phyloP scores from a whole-genome alignment of 2,888 invertebrate species.

The Cheiracanthium punctorium region DNA sequence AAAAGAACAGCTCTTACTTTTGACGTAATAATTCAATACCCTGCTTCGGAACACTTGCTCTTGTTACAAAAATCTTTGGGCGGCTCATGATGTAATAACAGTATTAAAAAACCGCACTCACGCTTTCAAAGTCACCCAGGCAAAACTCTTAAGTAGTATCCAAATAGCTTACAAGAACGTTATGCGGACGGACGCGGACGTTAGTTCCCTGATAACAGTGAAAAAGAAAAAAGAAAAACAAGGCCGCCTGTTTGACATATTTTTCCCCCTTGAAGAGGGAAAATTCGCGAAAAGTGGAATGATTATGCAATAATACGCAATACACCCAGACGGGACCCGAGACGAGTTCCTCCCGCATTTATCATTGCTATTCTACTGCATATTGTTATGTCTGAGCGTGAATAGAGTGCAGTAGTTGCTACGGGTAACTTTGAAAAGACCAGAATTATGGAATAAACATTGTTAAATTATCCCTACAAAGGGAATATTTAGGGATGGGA shows the following conservation, averaged over 20 bases:
- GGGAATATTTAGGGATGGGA: background rate
- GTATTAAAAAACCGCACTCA: no score
- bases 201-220: slow-evolving; percentile 1
- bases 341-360: no score
- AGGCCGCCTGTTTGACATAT: background rate
- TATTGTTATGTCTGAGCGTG: no score
- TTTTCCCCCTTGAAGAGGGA: background rate
- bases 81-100: slow-evolving; percentile 74
- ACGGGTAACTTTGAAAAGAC: background rate
- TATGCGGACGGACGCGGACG: background rate
- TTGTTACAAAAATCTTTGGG: slow-evolving; percentile 83
- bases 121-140: background rate
- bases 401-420: no score
- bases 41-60: slow-evolving; percentile 82
- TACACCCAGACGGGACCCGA: no score
- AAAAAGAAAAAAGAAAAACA: background rate
- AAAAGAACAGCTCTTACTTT: slow-evolving; percentile 72
- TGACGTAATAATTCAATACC: slow-evolving; percentile 81
- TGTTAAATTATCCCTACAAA: background rate
- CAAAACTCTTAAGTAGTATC: background rate
- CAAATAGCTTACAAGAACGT: background rate
- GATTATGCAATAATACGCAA: no score
- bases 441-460: background rate
- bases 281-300: no score
- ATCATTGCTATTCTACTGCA: no score